Evolutionary conservation across 2,888 invertebrate species (phyloP).

Genomic region (Myopa testacea): DNA sequence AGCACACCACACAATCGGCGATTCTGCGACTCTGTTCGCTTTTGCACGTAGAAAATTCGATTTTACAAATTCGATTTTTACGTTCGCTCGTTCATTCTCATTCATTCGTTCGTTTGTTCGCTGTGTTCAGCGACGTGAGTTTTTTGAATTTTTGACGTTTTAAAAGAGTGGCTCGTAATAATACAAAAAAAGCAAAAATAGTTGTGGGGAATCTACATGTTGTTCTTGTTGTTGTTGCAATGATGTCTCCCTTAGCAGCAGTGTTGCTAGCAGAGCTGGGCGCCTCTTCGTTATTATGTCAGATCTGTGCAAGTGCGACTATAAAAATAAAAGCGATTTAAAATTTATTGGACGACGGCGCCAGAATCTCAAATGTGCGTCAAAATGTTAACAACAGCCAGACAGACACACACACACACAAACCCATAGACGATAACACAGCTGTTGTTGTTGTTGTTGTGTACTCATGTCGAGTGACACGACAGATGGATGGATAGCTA

Average conservation of each 20-base stretch:
- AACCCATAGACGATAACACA: no score
- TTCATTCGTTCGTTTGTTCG: background rate
- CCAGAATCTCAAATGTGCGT: no score
- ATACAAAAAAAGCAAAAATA: no score
- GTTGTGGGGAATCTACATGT: no score
- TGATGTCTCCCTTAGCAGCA: background rate
- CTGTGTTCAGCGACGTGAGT: background rate
- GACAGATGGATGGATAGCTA: no score
- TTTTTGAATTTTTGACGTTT: no score
- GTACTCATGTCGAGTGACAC: no score
- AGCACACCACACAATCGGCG: background rate
- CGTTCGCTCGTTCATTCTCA: background rate
- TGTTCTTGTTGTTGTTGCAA: no score
- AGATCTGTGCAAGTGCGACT: constrained; percentile 64
- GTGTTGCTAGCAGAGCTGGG: constrained; percentile 53
- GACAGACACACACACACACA: no score
- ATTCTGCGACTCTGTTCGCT: constrained; percentile 58
- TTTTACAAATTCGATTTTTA: constrained; percentile 55
- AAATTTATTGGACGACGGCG: constrained; percentile 58
- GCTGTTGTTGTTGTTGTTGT: no score
- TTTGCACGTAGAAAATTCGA: constrained; percentile 65
- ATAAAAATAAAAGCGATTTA: constrained; percentile 59
- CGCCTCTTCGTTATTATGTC: constrained; percentile 64
- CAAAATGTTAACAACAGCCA: no score
- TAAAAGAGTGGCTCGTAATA: no score